Evolutionary conservation across 2,797 vertebrate genomes (phyloP), one percentile per base, ranked within the genome.

Genomic region (Calcarius lapponicus): DNA sequence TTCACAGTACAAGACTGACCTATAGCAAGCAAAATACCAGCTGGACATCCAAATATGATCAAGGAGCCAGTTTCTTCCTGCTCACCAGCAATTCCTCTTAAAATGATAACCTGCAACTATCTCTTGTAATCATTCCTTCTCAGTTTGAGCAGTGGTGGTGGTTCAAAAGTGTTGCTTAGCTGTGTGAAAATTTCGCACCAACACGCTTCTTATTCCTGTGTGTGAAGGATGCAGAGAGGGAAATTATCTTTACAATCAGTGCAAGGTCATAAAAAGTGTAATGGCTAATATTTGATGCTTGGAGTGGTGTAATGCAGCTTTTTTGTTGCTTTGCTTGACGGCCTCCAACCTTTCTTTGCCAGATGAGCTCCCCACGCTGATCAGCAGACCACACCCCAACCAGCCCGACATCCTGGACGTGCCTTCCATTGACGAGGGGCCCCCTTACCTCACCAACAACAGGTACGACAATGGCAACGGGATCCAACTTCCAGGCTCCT

Each of bases 391-490:
- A 7, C 98, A 99, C 86, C 98, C 98, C 92, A 98, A 98, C 95
- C 98, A 98, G 95, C 97, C 98, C 1, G 99, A 99, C 71, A 98
- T 99, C 93, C 97, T 99, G 90, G 99, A 99, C 47, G 99, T 99
- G 61, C 99, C 99, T 29, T 99, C 99, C 92, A 94, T 97, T 45
- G 97, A 97, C 22, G 97, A 98, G 91, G 95, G 97, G 86, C 96
- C 97, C 57, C 98, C 98, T 70, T 97, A 98, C 96, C 76, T 96
- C 93, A 95, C 97, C 25, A 97, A 98, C 66, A 97, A 96, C 60
- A 88, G 97, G 79, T 98, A 98, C 90, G 97, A 98, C 87, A 98
- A 97, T 95, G 98, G 97, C 95, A 99, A 99, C 11, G 98, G 98
- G n/a, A 98, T 99, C 95, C 98, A 98, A 86, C 96, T 99, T 97